Base-by-base conservation (phyloP, 2,113 vertebrate genomes). In the Cervus canadensis region DNA sequence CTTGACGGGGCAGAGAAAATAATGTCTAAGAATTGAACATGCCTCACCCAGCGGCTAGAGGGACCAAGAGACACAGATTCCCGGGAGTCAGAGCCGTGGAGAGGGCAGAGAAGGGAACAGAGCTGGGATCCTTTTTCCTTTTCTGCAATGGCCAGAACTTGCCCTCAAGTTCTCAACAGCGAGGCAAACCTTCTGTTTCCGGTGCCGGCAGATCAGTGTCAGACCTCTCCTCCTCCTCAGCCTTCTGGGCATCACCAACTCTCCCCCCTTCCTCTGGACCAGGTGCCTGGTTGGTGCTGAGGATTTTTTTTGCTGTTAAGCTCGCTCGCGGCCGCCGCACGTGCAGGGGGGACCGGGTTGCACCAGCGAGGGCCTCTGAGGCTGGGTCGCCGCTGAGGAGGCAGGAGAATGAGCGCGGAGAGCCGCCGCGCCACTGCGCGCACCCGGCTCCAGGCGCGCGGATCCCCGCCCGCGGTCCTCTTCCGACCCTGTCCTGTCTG, bases 101-200 rank as follows among this genome's bases (percentile, higher is more conserved):
- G 60, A 59, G 30, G 59, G 71, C 91, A 81, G 56, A 48, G 81
- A 78, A 88, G 79, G 87, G 95, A 57, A 21, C 15, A 56, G 57
- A 98, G 40, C 98, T 98, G 78, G 98, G 93, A 15, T 99, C 98
- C 98, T 99, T 99, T 99, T 99, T 99, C 92, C 99, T 99, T 98
- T 99, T 99, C 99, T 99, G 99, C 99, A 99, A 99, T 90, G 99
- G 99, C 96, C 99, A 99, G 98, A 99, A 99, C 99, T 99, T 99
- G 91, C 99, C 99, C 98, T 99, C 99, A 97, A 99, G 91, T 99
- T 99, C 98, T 99, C 99, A 97, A 99, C 99, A 96, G 99, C 99
- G 10, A 99, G 99, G 0, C 99, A 99, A 0, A 99, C 99, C 97
- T 99, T 99, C 99, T 2, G 99, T 99, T 98, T 99, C 99, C 0